These are phyloP conservation scores for Leptura quadrifasciata DNA, from an alignment of 2,888 invertebrate species.

Conservation along the genomic window DNA sequence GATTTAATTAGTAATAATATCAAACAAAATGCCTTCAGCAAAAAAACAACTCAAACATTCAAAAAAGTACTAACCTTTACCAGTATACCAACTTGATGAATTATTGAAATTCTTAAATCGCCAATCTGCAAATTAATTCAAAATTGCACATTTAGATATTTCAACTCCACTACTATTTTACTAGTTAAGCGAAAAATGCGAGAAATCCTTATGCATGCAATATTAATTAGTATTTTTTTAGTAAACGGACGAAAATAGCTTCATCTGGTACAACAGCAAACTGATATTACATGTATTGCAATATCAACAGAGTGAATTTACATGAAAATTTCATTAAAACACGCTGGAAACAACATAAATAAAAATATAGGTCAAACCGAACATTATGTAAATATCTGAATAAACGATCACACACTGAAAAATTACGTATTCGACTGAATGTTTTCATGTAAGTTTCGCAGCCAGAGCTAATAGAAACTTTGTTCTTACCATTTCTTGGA, in stretches of 20 bases:
- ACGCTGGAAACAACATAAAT: not conserved
- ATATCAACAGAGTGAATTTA: not conserved
- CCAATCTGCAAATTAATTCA: constrained; percentile 47
- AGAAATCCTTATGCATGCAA: constrained; percentile 17
- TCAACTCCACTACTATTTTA: constrained; percentile 10
- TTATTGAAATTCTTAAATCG: constrained; percentile 46
- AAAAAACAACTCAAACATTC: constrained; percentile 18
- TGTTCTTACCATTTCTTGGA: constrained; percentile 88
- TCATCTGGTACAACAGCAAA: not conserved
- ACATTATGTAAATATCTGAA: not conserved
- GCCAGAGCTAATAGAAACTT: not conserved
- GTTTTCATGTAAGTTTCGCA: constrained; percentile 3
- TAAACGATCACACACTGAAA: not conserved
- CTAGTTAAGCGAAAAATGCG: constrained; percentile 18
- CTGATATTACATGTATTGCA: not conserved
- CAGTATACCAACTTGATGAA: constrained; percentile 45
- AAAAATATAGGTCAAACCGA: not conserved
- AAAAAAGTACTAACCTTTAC: constrained; percentile 44
- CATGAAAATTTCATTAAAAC: not conserved
- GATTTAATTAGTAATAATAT: not conserved
- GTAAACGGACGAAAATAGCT: not conserved
- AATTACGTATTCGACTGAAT: not conserved
- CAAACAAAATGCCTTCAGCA: not conserved
- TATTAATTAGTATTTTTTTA: constrained; percentile 20
- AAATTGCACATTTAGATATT: constrained; percentile 27